Percentiles rank a stretch among this genome's conserved stretches.
phyloP scores from a whole-genome alignment of 1,140 invertebrate species.

The Leptopilina clavipes region DNA sequence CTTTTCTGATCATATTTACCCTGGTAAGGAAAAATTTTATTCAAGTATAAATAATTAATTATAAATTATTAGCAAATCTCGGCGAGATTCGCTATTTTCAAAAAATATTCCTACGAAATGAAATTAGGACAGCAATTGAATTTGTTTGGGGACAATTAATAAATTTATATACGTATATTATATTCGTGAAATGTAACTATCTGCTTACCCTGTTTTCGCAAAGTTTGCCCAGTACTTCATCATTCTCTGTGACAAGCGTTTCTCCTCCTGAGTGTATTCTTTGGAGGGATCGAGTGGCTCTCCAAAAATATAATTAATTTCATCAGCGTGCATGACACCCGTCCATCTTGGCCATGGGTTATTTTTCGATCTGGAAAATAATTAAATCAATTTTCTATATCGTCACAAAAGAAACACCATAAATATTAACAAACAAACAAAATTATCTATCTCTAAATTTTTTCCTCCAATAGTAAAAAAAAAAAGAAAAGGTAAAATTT shows the following conservation, averaged over 20 bases:
- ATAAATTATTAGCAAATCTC: no score
- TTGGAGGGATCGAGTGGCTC: slow-evolving; percentile 89
- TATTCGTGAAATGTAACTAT: slow-evolving; percentile 30
- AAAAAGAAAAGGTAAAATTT: no score
- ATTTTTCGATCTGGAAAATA: slow-evolving; percentile 76
- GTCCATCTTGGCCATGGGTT: slow-evolving; percentile 97
- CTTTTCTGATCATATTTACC: no score
- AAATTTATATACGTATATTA: background rate
- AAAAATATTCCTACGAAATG: no score
- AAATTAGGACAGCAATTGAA: no score
- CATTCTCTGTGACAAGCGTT: slow-evolving; percentile 87
- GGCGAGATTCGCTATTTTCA: no score
- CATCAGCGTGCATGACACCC: slow-evolving; percentile 96
- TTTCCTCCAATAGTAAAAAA: no score
- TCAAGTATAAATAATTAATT: no score
- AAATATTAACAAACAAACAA: no score
- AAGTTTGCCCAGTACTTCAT: slow-evolving; percentile 98
- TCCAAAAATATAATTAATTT: slow-evolving; percentile 96
- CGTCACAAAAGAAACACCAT: no score
- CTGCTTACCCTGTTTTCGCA: slow-evolving; percentile 90
- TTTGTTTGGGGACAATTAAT: slow-evolving; percentile 14
- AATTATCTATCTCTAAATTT: no score
- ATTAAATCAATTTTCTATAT: slow-evolving; percentile 12
- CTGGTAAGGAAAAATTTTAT: no score
- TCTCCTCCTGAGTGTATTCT: slow-evolving; percentile 86